A percentile compares a stretch with the other conserved stretches of the same genome.
phyloP scores from a whole-genome alignment of 2,888 invertebrate genomes.

The Microctonus hyperodae region DNA sequence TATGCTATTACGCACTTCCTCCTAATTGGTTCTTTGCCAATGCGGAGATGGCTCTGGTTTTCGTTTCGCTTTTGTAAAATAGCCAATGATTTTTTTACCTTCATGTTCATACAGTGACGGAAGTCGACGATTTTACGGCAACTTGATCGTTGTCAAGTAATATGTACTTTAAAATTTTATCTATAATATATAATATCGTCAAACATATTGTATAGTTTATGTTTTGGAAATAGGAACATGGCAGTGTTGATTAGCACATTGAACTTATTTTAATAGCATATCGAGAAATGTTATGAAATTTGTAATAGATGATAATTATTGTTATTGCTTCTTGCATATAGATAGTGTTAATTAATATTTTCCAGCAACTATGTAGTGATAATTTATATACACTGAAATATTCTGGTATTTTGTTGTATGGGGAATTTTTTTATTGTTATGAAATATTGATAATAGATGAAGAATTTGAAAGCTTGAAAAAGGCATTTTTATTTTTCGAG shows the following conservation, averaged over 20 bases:
- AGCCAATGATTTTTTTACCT: background rate
- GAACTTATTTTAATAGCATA: background rate
- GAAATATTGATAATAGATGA: background rate
- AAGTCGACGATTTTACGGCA: background rate
- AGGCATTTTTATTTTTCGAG: background rate
- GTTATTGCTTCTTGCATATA: background rate
- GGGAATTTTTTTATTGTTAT: background rate
- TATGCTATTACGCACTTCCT: conserved; percentile 29
- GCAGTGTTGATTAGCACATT: background rate
- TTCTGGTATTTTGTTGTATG: background rate
- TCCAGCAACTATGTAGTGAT: background rate
- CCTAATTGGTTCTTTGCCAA: conserved; percentile 30
- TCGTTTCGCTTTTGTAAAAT: background rate
- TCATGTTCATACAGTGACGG: background rate
- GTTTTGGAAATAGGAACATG: background rate
- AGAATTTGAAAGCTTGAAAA: no score
- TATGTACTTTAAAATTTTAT: background rate
- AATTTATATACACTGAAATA: background rate
- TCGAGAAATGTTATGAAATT: background rate
- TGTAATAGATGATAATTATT: background rate
- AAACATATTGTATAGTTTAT: background rate
- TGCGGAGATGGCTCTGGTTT: conserved; percentile 8
- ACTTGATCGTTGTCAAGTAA: background rate
- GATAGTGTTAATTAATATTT: background rate
- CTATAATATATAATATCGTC: background rate